phyloP scores from a whole-genome alignment of 2,113 vertebrate genomes.

The Phalacrocorax brasilianus region DNA sequence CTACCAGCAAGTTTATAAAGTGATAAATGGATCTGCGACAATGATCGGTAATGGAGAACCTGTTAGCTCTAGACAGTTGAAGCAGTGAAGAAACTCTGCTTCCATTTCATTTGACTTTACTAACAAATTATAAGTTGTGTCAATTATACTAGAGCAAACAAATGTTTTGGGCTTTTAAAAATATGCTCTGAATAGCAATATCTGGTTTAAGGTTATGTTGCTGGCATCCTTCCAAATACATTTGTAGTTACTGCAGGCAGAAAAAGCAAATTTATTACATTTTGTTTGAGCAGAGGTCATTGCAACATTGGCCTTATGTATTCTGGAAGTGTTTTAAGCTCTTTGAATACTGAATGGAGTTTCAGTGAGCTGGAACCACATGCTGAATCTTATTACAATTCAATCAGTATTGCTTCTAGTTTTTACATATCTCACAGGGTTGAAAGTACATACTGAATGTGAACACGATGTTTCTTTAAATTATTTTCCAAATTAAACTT shows the following conservation, averaged over 20 bases:
- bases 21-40: background rate
- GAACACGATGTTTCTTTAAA: background rate
- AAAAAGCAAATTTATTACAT: background rate
- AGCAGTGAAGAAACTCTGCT: background rate
- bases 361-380: background rate
- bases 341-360: background rate
- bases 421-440: background rate
- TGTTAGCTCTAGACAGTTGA: background rate
- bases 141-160: background rate
- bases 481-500: background rate
- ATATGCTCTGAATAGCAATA: background rate
- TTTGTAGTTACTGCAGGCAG: background rate
- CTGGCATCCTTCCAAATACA: background rate
- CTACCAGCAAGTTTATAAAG: background rate
- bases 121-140: background rate
- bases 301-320: background rate
- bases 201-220: background rate
- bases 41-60: background rate
- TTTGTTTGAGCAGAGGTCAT: background rate
- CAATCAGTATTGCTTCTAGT: background rate
- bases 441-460: background rate
- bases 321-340: background rate
- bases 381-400: background rate
- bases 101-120: background rate
- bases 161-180: background rate